phyloP scores from a whole-genome alignment of 2,113 vertebrate genomes.

The Himantopus leucocephalus region DNA sequence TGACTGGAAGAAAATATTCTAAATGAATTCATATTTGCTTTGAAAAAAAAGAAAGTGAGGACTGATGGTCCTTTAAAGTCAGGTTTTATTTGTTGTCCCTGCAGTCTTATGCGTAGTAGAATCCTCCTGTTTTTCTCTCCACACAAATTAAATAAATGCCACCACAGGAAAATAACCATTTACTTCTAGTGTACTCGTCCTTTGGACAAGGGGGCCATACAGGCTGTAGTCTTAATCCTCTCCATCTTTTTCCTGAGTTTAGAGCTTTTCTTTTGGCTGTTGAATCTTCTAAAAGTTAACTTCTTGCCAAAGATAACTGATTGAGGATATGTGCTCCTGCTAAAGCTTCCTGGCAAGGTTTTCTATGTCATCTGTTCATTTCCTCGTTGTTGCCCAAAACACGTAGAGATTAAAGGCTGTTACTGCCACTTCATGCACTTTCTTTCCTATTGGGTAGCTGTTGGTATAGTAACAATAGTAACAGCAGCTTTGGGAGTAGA shows the following conservation, averaged over 20 bases:
- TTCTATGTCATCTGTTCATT: not conserved
- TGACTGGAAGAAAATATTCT: not conserved
- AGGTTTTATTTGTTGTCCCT: constrained; percentile 27
- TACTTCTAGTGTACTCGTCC: not conserved
- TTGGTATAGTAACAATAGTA: not conserved
- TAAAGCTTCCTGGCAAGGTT: not conserved
- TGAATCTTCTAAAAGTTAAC: not conserved
- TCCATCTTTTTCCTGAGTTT: not conserved
- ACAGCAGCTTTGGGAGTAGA: not conserved
- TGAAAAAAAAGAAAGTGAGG: not conserved
- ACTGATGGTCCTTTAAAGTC: not conserved
- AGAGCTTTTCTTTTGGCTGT: not conserved
- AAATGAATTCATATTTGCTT: not conserved
- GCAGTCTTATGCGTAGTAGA: not conserved
- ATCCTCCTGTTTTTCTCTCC: not conserved
- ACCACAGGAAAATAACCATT: not conserved
- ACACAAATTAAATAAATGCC: not conserved
- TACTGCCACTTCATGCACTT: not conserved
- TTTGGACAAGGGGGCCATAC: not conserved
- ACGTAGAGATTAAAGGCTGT: not conserved
- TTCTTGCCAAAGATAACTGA: not conserved
- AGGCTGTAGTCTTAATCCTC: not conserved
- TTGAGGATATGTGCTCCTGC: not conserved
- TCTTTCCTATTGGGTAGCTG: not conserved
- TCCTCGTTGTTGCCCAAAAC: not conserved